Conservation (phyloP, 2,888 invertebrate genomes). For the Malacosoma neustria region DNA sequence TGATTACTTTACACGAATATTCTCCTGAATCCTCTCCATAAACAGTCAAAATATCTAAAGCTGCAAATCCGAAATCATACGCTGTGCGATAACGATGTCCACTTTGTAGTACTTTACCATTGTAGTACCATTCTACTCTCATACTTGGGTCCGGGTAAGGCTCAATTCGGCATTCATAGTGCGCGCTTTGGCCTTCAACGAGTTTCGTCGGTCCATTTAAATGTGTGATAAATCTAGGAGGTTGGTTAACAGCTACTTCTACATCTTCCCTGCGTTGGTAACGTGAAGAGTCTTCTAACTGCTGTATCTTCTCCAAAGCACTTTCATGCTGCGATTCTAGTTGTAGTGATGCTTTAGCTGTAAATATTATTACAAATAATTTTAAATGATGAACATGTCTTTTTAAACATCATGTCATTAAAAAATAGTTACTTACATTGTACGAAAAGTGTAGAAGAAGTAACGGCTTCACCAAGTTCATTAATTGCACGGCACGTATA, state of each 20-base stretch:
- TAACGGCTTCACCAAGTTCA: constrained; percentile 95
- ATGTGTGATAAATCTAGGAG: constrained; percentile 90
- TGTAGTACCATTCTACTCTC: constrained; percentile 95
- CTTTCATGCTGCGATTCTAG: constrained; percentile 92
- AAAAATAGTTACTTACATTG: constrained; percentile 79
- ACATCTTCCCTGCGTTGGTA: constrained; percentile 88
- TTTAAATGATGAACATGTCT: too few relatives aligned
- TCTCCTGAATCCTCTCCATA: constrained; percentile 96
- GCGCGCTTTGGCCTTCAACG: constrained; percentile 91
- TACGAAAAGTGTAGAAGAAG: constrained; percentile 92
- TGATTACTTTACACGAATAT: constrained; percentile 91
- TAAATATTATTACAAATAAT: too few relatives aligned
- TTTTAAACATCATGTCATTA: not conserved
- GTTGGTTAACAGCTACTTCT: constrained; percentile 85
- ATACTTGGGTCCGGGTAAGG: constrained; percentile 93
- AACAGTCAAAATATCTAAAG: constrained; percentile 94
- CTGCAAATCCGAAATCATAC: constrained; percentile 97
- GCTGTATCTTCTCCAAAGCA: constrained; percentile 89
- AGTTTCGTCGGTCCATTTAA: constrained; percentile 90
- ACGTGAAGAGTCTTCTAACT: constrained; percentile 86
- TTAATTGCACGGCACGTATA: constrained; percentile 96
- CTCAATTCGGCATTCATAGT: constrained; percentile 94
- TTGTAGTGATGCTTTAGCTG: constrained; percentile 90
- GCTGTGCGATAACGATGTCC: constrained; percentile 95
- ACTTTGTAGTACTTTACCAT: constrained; percentile 90